Conservation (phyloP, 1,140 invertebrate genomes). For the Dreissena rostriformis region DNA sequence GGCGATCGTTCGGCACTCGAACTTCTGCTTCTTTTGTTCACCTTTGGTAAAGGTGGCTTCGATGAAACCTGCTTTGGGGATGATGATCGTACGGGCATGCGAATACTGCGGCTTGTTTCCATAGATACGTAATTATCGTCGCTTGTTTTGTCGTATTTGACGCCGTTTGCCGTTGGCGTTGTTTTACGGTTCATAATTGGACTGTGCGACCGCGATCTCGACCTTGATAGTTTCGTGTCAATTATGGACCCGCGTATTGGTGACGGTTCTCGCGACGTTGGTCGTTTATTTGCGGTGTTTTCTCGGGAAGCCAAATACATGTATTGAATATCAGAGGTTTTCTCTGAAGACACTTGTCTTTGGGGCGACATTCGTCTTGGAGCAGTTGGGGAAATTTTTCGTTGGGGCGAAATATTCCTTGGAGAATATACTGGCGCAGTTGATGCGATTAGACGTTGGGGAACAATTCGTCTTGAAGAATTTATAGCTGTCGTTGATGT, state of each 20-base stretch:
- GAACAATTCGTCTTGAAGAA: no score
- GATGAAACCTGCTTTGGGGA: not conserved
- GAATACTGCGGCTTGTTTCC: not conserved
- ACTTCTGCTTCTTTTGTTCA: not conserved
- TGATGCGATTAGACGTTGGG: no score
- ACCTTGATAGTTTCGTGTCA: constrained; percentile 1
- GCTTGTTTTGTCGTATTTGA: not conserved
- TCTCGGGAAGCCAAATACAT: constrained; percentile 12
- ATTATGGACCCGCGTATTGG: not conserved
- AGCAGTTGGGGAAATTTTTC: not conserved
- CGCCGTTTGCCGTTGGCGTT: not conserved
- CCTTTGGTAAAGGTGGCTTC: not conserved
- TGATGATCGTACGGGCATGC: not conserved
- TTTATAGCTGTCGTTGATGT: no score
- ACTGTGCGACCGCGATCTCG: constrained; percentile 29
- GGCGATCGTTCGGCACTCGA: not conserved
- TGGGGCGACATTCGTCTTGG: not conserved
- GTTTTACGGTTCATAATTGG: not conserved
- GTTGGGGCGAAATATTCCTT: not conserved
- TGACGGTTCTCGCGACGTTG: constrained; percentile 14
- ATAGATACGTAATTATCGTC: not conserved
- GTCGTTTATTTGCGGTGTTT: constrained; percentile 20
- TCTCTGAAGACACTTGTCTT: not conserved
- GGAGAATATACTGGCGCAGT: no score
- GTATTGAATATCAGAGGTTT: not conserved